Conservation (phyloP, 2,797 vertebrate genomes). For the Lerista edwardsae region DNA sequence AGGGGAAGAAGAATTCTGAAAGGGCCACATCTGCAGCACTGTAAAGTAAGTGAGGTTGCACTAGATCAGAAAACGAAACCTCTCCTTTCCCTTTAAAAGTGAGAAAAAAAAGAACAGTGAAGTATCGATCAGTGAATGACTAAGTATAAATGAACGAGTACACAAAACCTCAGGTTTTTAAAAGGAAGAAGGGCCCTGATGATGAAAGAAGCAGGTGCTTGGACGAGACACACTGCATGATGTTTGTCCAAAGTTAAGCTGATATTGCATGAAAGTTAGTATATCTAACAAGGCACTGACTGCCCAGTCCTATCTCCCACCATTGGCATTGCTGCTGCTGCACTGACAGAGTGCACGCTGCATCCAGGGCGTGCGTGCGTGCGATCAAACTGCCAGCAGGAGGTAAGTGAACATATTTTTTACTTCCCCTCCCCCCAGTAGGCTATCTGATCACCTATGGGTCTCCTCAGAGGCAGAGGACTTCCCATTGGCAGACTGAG, state of each 20-base stretch:
- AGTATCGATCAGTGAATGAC: too few relatives aligned
- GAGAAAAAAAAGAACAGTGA: not conserved
- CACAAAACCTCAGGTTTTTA: not conserved
- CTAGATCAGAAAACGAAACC: not conserved
- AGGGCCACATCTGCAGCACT: not conserved
- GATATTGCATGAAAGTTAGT: not conserved
- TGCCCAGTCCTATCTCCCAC: too few relatives aligned
- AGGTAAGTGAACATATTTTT: too few relatives aligned
- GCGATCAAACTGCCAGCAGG: too few relatives aligned
- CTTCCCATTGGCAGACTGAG: too few relatives aligned
- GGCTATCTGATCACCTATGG: too few relatives aligned
- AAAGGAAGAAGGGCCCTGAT: not conserved
- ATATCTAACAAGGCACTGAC: not conserved
- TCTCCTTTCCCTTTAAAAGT: not conserved
- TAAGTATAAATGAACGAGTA: too few relatives aligned
- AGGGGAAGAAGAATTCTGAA: not conserved
- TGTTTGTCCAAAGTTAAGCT: not conserved
- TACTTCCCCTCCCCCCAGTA: too few relatives aligned
- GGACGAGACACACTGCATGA: not conserved
- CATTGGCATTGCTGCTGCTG: too few relatives aligned
- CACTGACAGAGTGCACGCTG: too few relatives aligned
- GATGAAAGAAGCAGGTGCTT: not conserved
- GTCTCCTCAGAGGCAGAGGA: too few relatives aligned
- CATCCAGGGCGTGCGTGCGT: too few relatives aligned
- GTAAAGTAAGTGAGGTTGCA: not conserved